Percentiles rank a stretch among this genome's conserved stretches.
phyloP scores from a whole-genome alignment of 2,113 vertebrate species.

The Pithys albifrons region DNA sequence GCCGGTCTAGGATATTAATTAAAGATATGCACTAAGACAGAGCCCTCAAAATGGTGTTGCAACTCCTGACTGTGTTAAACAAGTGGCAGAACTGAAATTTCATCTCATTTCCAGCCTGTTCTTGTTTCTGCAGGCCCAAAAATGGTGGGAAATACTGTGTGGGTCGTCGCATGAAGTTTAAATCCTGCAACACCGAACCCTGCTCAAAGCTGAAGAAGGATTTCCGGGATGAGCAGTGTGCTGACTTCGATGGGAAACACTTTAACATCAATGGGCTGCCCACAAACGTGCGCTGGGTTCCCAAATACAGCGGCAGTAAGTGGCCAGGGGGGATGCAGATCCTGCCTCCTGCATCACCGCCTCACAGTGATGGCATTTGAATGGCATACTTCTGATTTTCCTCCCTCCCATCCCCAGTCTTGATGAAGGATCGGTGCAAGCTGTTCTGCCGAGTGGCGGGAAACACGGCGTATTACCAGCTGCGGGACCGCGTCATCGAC shows the following conservation, averaged over 20 bases:
- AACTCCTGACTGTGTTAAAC: neutral
- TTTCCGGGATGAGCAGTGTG: constrained; percentile 96
- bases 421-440: constrained; percentile 98
- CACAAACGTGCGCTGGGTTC: constrained; percentile 95
- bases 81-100: neutral
- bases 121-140: constrained; percentile 81
- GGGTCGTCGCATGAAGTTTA: constrained; percentile 96
- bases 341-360: neutral
- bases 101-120: neutral
- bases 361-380: rapidly evolving
- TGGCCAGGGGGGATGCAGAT: neutral
- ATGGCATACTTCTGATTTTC: neutral
- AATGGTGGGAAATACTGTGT: constrained; percentile 94
- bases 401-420: constrained; percentile 73
- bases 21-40: neutral
- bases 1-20: neutral
- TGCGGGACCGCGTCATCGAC: constrained; percentile 93
- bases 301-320: constrained; percentile 99
- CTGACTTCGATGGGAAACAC: constrained; percentile 91
- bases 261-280: constrained; percentile 98
- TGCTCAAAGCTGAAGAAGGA: constrained; percentile 91
- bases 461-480: constrained; percentile 95
- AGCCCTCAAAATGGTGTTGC: neutral
- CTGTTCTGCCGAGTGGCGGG: constrained; percentile 95
- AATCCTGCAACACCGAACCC: constrained; percentile 94